phyloP scores from a whole-genome alignment of 2,113 vertebrate genomes.

The Colaptes auratus region DNA sequence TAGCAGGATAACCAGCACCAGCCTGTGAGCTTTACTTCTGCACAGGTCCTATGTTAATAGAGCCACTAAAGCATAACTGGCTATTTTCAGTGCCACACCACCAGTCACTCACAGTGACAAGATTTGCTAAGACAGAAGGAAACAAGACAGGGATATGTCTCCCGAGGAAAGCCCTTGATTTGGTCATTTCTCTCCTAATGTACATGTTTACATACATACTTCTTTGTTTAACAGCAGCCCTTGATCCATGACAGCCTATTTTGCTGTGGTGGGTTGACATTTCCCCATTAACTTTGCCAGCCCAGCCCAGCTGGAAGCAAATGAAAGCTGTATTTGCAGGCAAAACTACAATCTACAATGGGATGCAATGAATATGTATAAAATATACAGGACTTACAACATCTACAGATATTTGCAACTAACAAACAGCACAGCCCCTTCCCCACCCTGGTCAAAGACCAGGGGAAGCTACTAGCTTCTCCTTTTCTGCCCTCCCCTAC shows the following conservation, averaged over 20 bases:
- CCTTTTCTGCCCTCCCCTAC: too few species aligned
- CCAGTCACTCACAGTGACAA: conserved; percentile 23
- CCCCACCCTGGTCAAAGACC: too few species aligned
- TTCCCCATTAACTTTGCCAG: too few species aligned
- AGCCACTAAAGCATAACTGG: conserved; percentile 22
- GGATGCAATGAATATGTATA: too few species aligned
- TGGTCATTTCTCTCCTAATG: neutral
- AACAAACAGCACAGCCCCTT: too few species aligned
- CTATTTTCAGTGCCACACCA: conserved; percentile 9
- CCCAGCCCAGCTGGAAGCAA: too few species aligned
- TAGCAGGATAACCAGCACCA: neutral
- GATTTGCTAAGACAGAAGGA: neutral
- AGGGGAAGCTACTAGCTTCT: too few species aligned
- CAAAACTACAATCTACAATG: too few species aligned
- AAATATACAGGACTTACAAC: too few species aligned
- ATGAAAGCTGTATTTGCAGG: too few species aligned
- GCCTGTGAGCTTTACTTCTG: neutral
- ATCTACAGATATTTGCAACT: too few species aligned
- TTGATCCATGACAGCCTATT: neutral
- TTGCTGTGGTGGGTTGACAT: too few species aligned
- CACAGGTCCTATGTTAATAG: neutral
- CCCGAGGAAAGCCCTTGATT: neutral
- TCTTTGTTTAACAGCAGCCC: neutral
- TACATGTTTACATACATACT: neutral
- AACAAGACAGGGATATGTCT: neutral